Evolutionary conservation across 2,113 vertebrate species (phyloP), one percentile per base, ranked within the genome.

Genomic region (Columba livia): DNA sequence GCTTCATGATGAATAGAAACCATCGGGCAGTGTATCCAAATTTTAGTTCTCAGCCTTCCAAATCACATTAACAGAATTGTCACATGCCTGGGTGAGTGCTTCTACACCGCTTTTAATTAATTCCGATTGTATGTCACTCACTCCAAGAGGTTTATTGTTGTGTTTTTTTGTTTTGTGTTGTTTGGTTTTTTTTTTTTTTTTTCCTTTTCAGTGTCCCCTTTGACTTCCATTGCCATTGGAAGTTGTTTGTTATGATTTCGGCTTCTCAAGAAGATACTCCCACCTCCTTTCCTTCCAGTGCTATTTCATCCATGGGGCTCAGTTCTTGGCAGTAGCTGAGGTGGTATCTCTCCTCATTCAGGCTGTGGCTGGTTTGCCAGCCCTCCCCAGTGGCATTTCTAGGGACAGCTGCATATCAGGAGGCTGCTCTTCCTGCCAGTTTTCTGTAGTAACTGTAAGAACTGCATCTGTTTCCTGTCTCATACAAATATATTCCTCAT

Each of bases 41-140:
- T 85, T 87, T 85, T 88, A 64, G 64, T 86, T 95, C 79, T 93
- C 77, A 92, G 64, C 77, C 77, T 92, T 93, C 83, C 69, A 88
- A 84, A 93, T 92, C 95, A 71, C 38, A 89, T 92, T 95, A 89
- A 84, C 72, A 78, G 69, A 74, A 92, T 86, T 74, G 78, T 93
- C 78, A 44, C 70, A 57, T 61, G 74, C 70, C 61, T 88, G 92
- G 14, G 7, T 88, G 64, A 92, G 53, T 12, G 1, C 64, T 96
- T 95, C 79, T 90, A 42, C 56, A 34, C 15, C 38, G 34, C 69
- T 90, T 93, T 67, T 84, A 89, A 84, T 94, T 75, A 85, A 88
- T 95, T 96, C 71, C 25, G 5, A 12, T 85, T 88, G 58, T 66
- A 40, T 1, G 0, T 88, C 89, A 81, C 34, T 51, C 51, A 60